Percentiles rank a stretch among this genome's conserved stretches.
Conservation (phyloP, 2,113 vertebrate genomes). For the Pluvialis apricaria region DNA sequence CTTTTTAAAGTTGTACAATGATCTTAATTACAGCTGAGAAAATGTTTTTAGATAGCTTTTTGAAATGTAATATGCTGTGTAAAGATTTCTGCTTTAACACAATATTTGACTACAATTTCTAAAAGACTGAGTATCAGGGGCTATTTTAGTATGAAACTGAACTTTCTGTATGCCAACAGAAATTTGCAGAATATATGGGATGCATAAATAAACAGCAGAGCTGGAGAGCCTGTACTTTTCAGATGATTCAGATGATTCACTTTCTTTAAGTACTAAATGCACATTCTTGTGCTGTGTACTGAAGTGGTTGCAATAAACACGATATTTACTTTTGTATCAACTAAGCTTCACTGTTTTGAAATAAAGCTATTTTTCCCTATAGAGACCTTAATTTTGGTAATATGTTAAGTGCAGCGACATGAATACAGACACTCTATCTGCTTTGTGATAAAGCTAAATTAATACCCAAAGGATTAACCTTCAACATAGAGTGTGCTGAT, state of each 20-base stretch:
- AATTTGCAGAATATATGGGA: neutral
- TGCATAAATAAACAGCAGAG: neutral
- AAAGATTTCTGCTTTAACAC: conserved; percentile 29
- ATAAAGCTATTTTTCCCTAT: conserved; percentile 21
- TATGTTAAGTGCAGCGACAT: conserved; percentile 20
- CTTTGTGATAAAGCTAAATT: conserved; percentile 58
- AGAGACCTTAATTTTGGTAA: conserved; percentile 40
- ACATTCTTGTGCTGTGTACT: neutral
- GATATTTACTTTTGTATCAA: neutral
- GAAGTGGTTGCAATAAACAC: neutral
- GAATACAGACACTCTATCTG: conserved; percentile 26
- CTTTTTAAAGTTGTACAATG: neutral
- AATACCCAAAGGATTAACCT: conserved; percentile 61
- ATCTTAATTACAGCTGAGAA: conserved; percentile 34
- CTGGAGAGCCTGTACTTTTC: neutral
- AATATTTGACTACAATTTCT: conserved; percentile 18
- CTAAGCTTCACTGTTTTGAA: conserved; percentile 17
- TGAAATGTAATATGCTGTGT: neutral
- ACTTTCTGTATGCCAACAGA: neutral
- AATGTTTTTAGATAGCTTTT: conserved; percentile 3
- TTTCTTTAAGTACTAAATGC: neutral
- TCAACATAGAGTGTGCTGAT: neutral
- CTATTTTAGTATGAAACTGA: neutral
- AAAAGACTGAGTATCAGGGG: neutral
- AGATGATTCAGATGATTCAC: neutral